Conservation (phyloP, 2,113 vertebrate species). For the Paracanthobrama guichenoti region DNA sequence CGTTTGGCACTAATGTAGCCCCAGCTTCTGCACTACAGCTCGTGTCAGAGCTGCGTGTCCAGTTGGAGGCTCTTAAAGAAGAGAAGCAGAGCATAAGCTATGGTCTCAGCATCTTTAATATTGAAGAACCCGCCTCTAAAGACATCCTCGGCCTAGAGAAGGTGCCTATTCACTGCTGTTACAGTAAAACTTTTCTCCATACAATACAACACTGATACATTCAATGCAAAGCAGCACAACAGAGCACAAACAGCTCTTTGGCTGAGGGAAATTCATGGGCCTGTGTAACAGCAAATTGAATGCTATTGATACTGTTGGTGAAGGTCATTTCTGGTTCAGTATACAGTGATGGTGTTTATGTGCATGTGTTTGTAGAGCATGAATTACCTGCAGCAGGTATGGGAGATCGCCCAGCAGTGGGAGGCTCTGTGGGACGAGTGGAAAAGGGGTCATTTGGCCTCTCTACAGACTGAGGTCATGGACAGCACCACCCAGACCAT, state of each 20-base stretch:
- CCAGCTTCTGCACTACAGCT: slow-evolving; percentile 68
- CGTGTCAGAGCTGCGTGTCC: slow-evolving; percentile 60
- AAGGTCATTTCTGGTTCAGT: neutral
- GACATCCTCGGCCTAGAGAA: slow-evolving; percentile 79
- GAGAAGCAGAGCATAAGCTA: slow-evolving; percentile 72
- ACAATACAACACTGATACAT: neutral
- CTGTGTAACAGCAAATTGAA: neutral
- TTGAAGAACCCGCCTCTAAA: slow-evolving; percentile 75
- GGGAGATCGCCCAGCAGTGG: slow-evolving; percentile 84
- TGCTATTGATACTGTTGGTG: neutral
- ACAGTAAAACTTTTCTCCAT: neutral
- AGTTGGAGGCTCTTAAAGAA: slow-evolving; percentile 70
- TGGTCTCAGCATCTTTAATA: slow-evolving; percentile 78
- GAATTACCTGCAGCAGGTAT: slow-evolving; percentile 80
- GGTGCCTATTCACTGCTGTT: slow-evolving; percentile 60
- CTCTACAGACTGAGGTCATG: slow-evolving; percentile 78
- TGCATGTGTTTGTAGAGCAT: slow-evolving; percentile 74
- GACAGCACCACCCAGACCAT: slow-evolving; percentile 75
- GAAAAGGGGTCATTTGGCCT: slow-evolving; percentile 76
- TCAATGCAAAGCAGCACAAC: neutral
- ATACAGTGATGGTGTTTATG: slow-evolving; percentile 5
- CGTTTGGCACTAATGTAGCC: slow-evolving; percentile 70
- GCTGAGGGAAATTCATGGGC: neutral
- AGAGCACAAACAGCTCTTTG: neutral
- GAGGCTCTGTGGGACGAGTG: slow-evolving; percentile 79